Conservation (phyloP, 1,140 invertebrate genomes). For the Drosophila guanche region DNA sequence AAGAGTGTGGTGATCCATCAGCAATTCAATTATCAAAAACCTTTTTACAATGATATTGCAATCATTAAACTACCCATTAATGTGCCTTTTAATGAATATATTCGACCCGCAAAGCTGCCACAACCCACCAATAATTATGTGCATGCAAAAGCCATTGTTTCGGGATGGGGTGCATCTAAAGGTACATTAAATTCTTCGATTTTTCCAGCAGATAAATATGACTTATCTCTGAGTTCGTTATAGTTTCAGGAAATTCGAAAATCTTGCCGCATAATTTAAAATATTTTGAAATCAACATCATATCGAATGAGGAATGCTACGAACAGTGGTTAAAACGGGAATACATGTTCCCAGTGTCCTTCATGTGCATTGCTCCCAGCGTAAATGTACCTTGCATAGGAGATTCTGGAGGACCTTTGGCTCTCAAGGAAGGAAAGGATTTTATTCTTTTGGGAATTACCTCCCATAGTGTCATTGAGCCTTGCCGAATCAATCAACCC, state of each 20-base stretch:
- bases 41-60: conserved; percentile 19
- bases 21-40: background rate
- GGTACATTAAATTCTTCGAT: background rate
- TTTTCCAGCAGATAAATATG: background rate
- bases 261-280: background rate
- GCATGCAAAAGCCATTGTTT: background rate
- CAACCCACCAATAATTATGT: background rate
- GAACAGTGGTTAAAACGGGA: too few relatives aligned
- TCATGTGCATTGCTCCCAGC: background rate
- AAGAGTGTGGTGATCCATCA: conserved; percentile 2
- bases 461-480: background rate
- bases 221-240: too few relatives aligned
- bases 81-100: conserved; percentile 16
- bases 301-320: conserved; percentile 5
- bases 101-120: conserved; percentile 9
- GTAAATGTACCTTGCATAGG: background rate
- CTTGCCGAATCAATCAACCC: background rate
- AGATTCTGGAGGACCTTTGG: conserved; percentile 29
- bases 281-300: background rate
- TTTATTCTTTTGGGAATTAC: conserved; percentile 2
- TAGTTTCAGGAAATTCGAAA: background rate
- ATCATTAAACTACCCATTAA: conserved; percentile 20
- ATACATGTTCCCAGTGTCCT: background rate
- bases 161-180: conserved; percentile 10
- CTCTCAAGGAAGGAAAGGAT: background rate